Conservation (phyloP, 2,888 invertebrate genomes). For the Cheilosia grossa region DNA sequence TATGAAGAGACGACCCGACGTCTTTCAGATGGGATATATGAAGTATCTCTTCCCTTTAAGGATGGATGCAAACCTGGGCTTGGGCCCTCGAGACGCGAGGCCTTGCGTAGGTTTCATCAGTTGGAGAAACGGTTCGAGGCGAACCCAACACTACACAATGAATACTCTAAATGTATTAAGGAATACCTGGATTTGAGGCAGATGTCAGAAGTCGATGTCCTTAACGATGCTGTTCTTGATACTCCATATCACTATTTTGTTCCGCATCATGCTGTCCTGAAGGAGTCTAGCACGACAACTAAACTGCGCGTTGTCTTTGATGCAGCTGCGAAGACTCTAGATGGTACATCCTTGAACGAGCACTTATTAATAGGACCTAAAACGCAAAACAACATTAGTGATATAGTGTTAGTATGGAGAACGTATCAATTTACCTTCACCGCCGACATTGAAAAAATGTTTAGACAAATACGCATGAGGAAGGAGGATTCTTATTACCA, state of each 20-base stretch:
- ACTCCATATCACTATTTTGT: conserved; percentile 1
- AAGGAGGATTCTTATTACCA: too few species aligned
- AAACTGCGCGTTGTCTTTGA: too few species aligned
- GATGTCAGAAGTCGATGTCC: background rate
- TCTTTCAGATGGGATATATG: background rate
- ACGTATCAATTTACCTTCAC: conserved; percentile 71
- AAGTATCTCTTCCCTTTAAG: background rate
- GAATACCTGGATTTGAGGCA: conserved; percentile 14
- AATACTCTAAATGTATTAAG: too few species aligned
- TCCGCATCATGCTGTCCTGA: conserved; percentile 1
- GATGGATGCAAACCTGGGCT: background rate
- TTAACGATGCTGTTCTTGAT: background rate
- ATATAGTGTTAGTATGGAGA: conserved; percentile 32
- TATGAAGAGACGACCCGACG: background rate
- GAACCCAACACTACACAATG: too few species aligned
- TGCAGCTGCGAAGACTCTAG: too few species aligned
- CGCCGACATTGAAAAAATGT: conserved; percentile 31
- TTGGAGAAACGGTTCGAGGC: too few species aligned
- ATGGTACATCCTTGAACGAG: background rate
- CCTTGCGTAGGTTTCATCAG: too few species aligned
- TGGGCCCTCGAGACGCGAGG: background rate
- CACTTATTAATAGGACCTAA: conserved; percentile 13
- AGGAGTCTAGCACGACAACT: conserved; percentile 1
- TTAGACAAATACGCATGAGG: too few species aligned
- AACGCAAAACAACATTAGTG: conserved; percentile 8